phyloP scores from a whole-genome alignment of 35 echinoderm and acorn worm species.

The Holothuria glaberrima region DNA sequence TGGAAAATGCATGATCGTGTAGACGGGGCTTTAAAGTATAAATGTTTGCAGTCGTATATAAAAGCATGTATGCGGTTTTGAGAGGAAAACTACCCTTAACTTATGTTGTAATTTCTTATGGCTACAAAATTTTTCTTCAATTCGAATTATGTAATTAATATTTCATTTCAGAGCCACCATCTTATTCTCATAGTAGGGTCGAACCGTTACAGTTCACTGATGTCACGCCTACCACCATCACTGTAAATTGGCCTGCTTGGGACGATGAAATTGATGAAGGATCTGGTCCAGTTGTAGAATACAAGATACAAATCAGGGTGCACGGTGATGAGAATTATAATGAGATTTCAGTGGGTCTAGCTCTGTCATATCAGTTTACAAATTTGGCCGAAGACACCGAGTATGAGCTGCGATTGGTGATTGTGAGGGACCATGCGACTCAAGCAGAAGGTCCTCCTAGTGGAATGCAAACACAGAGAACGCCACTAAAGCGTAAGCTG shows the following conservation, averaged over 20 bases:
- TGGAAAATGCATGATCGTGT: too few species aligned
- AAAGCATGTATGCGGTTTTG: too few species aligned
- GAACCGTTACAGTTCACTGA: background rate
- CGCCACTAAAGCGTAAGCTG: background rate
- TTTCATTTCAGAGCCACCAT: background rate
- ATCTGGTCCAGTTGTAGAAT: conserved; percentile 13
- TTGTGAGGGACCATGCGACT: background rate
- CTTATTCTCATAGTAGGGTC: background rate
- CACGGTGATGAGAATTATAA: background rate
- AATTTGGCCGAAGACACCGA: conserved; percentile 3
- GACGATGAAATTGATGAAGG: background rate
- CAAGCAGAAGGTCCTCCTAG: background rate
- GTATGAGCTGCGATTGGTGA: background rate
- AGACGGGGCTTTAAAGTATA: too few species aligned
- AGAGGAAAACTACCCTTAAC: too few species aligned
- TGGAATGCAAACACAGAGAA: background rate
- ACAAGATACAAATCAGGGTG: background rate
- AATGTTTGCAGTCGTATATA: too few species aligned
- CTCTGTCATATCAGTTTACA: background rate
- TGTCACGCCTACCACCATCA: conserved; percentile 6
- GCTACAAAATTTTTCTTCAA: too few species aligned
- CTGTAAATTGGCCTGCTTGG: conserved; percentile 26
- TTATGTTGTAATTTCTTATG: too few species aligned
- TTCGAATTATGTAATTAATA: too few species aligned
- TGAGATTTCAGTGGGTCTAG: background rate